Evolutionary conservation across 2,888 invertebrate genomes (phyloP), one percentile per base, ranked within the genome.

Genomic region (Spisula subtruncata): DNA sequence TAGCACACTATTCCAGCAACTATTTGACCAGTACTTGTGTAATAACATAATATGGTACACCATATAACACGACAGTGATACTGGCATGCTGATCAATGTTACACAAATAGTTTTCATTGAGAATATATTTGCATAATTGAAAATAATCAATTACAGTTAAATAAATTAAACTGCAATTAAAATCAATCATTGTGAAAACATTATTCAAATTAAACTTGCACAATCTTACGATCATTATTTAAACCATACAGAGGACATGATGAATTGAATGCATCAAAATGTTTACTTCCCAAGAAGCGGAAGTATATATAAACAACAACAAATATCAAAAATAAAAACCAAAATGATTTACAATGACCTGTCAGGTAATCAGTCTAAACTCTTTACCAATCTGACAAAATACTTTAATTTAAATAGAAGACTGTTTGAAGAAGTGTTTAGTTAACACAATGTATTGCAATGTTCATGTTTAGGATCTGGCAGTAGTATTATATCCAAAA

Each of bases 381-480:
- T 5, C 51, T 1, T 51, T 51, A 51, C 14, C 12, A 51, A 16
- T 51, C 51, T 8, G 51, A 51, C 16, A 16, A 51, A 51, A 51
- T 51, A 51, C 51, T 51, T 51, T 51, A 51, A 51, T 16, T 8
- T 51, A 12, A 51, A 12, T 51, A 5, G 16, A 4, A 16, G 51
- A 14, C 12, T 10, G 16, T 51, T 16, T 51, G 12, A 51, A 51
- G 51, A n/a, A n/a, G n/a, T n/a, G n/a, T n/a, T n/a, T 51, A 1
- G 16, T 51, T 16, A 51, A 51, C 51, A 51, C 5, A 14, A 51
- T 51, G 51, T 51, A 1, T 51, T 51, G 10, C 5, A 8, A 12
- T 10, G 10, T 14, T 51, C 90, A 89, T 84, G 84, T 87, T 90
- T 88, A 84, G 83, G 86, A 54, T 75, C 79, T 41, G 41, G 41